phyloP scores from a whole-genome alignment of 2,888 invertebrate species.

The Actias luna region DNA sequence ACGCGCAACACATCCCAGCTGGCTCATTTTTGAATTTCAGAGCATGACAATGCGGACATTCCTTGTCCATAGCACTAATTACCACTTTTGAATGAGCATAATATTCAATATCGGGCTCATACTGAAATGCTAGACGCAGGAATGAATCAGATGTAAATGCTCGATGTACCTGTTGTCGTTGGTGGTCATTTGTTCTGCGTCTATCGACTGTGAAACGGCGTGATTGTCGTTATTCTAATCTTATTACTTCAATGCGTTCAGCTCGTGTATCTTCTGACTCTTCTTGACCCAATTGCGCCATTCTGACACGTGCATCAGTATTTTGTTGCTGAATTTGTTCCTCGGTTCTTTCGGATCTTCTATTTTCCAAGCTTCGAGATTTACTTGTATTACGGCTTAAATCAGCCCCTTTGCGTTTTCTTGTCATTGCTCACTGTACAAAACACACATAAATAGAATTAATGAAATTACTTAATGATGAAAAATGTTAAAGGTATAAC shows the following conservation, averaged over 20 bases:
- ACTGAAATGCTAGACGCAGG: conserved; percentile 27
- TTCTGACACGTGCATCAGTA: conserved; percentile 20
- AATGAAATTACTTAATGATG: conserved; percentile 22
- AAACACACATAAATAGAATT: conserved; percentile 23
- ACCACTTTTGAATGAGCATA: conserved; percentile 29
- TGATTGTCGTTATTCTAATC: conserved; percentile 26
- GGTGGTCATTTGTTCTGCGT: conserved; percentile 24
- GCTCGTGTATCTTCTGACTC: conserved; percentile 24
- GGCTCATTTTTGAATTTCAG: conserved; percentile 25
- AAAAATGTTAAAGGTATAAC: no score
- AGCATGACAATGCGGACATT: conserved; percentile 28
- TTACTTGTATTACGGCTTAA: conserved; percentile 24
- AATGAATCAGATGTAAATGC: conserved; percentile 22
- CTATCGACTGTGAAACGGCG: conserved; percentile 25
- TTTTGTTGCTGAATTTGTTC: conserved; percentile 30
- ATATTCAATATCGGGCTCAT: conserved; percentile 27
- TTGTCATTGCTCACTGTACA: conserved; percentile 29
- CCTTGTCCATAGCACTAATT: conserved; percentile 27
- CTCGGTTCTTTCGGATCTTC: conserved; percentile 21
- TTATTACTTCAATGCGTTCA: conserved; percentile 25
- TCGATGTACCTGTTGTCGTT: conserved; percentile 28
- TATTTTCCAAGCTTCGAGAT: conserved; percentile 22
- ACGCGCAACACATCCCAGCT: conserved; percentile 21
- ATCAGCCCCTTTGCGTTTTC: conserved; percentile 26
- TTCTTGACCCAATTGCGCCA: conserved; percentile 22